Evolutionary conservation across 2,888 invertebrate genomes (phyloP).

Genomic region (Agrochola lychnidis): DNA sequence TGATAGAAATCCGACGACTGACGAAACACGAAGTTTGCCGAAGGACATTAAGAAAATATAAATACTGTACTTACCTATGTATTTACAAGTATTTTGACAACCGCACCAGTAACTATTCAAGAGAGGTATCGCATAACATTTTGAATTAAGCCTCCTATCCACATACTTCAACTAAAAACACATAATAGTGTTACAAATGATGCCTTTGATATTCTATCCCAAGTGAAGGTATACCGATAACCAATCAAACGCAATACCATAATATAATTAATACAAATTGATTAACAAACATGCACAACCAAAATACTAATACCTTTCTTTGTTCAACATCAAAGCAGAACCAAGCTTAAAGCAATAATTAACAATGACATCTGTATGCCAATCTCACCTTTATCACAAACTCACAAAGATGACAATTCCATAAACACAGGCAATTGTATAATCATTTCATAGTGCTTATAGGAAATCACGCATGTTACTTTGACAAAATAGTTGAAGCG

Average conservation of each 20-base stretch:
- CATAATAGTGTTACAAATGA: background rate
- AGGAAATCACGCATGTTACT: constrained; percentile 76
- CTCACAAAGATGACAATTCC: constrained; percentile 61
- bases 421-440: constrained; percentile 58
- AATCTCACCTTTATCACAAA: constrained; percentile 50
- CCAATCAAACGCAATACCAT: constrained; percentile 38
- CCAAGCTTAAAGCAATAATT: constrained; percentile 69
- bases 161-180: background rate
- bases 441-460: constrained; percentile 70
- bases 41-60: no score
- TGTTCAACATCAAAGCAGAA: constrained; percentile 65
- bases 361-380: constrained; percentile 40
- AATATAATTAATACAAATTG: constrained; percentile 63
- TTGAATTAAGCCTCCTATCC: background rate
- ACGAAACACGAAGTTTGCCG: no score
- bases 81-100: background rate
- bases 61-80: background rate
- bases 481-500: constrained; percentile 53
- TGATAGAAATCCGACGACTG: no score
- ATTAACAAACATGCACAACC: constrained; percentile 60
- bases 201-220: constrained; percentile 25
- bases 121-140: background rate
- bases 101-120: background rate
- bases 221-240: constrained; percentile 18
- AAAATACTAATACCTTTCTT: constrained; percentile 62